phyloP scores from a whole-genome alignment of 2,113 vertebrate genomes.

The Cyphomyrus plagiostoma region DNA sequence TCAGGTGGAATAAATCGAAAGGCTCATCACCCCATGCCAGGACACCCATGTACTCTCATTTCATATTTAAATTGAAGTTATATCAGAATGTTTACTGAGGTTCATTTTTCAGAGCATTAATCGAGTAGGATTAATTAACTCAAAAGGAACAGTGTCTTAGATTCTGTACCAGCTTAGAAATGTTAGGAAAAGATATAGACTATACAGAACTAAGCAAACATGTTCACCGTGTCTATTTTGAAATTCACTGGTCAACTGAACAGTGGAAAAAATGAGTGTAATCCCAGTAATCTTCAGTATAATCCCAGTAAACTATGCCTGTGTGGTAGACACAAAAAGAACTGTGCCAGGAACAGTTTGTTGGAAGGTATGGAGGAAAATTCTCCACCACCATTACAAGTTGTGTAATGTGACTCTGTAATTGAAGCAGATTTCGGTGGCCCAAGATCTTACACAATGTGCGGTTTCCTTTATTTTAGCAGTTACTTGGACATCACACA shows the following conservation, averaged over 20 bases:
- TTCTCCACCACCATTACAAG: background rate
- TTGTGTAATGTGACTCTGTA: background rate
- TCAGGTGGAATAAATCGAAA: background rate
- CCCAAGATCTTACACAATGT: background rate
- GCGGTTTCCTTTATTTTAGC: background rate
- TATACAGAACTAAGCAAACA: background rate
- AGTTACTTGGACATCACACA: background rate
- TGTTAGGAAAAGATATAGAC: background rate
- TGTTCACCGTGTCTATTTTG: background rate
- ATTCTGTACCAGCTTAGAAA: background rate
- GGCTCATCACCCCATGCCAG: background rate
- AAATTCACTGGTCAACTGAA: background rate
- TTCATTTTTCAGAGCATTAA: background rate
- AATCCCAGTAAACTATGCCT: background rate
- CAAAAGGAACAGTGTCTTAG: background rate
- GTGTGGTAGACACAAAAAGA: background rate
- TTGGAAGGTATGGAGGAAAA: background rate
- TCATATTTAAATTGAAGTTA: background rate
- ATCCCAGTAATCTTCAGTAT: background rate
- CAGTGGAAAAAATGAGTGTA: background rate
- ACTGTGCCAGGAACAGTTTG: background rate
- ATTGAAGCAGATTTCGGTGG: background rate
- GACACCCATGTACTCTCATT: background rate
- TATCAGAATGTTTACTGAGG: background rate
- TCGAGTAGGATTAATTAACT: background rate